These are phyloP conservation scores for Dryococelus australis DNA, from an alignment of 2,888 invertebrate species.

Conservation along the genomic window DNA sequence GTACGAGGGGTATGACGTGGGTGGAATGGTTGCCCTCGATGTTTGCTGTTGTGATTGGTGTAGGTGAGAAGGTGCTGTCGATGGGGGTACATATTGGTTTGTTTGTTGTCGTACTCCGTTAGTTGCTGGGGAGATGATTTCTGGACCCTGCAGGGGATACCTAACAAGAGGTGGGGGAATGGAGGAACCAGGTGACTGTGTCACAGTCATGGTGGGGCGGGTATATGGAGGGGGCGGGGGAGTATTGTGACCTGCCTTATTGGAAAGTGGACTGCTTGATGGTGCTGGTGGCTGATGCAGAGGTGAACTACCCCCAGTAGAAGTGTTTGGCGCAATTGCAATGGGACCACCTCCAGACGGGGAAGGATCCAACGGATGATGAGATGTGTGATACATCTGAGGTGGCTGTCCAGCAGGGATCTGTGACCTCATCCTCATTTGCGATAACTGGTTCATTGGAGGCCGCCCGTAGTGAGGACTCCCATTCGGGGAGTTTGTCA, in stretches of 20 bases:
- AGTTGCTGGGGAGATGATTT: constrained; percentile 20
- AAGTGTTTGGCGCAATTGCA: constrained; percentile 53
- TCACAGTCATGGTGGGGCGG: constrained; percentile 49
- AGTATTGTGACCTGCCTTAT: constrained; percentile 47
- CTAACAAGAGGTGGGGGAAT: constrained; percentile 35
- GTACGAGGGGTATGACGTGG: constrained; percentile 56
- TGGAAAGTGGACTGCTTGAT: constrained; percentile 56
- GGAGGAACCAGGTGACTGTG: constrained; percentile 22
- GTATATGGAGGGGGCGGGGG: constrained; percentile 54
- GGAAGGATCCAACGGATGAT: constrained; percentile 63
- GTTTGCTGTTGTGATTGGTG: constrained; percentile 30
- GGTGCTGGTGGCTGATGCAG: constrained; percentile 53
- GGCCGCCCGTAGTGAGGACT: constrained; percentile 34
- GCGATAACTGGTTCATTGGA: constrained; percentile 26
- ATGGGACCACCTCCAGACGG: constrained; percentile 64
- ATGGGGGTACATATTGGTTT: constrained; percentile 32
- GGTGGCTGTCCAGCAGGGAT: constrained; percentile 47
- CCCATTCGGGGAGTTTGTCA: constrained; percentile 45
- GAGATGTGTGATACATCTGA: constrained; percentile 59
- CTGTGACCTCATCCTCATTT: constrained; percentile 56
- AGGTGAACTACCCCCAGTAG: constrained; percentile 31
- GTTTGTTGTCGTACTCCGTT: constrained; percentile 22
- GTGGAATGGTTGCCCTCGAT: background rate
- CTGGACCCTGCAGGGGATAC: constrained; percentile 36
- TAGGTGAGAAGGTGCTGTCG: constrained; percentile 36